These are phyloP conservation scores for Sesia apiformis DNA, from an alignment of 2,888 invertebrate genomes.

Conservation along the genomic window DNA sequence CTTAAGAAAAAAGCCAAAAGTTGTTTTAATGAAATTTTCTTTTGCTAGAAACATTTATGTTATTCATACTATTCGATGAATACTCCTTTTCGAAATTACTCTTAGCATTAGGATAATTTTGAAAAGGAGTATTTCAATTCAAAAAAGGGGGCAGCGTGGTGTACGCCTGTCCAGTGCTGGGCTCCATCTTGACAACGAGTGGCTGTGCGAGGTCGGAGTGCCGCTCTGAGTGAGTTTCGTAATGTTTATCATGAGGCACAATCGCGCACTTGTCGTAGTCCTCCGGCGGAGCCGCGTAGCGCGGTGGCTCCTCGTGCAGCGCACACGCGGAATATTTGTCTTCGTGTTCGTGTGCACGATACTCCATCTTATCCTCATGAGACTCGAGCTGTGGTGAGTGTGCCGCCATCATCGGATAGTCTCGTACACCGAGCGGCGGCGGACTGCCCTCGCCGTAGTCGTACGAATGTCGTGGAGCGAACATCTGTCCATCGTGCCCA, in stretches of 20 bases:
- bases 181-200: conserved; percentile 75
- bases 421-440: conserved; percentile 76
- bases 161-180: conserved; percentile 75
- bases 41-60: no score
- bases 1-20: no score
- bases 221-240: conserved; percentile 45
- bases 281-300: conserved; percentile 71
- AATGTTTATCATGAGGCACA: conserved; percentile 63
- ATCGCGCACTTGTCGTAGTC: conserved; percentile 77
- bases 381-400: conserved; percentile 76
- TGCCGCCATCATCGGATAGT: conserved; percentile 78
- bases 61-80: conserved; percentile 13
- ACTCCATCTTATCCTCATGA: conserved; percentile 68
- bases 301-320: conserved; percentile 63
- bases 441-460: conserved; percentile 78
- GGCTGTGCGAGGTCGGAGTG: conserved; percentile 57
- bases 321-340: conserved; percentile 65
- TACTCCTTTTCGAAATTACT: conserved; percentile 73
- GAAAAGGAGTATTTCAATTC: conserved; percentile 79
- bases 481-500: conserved; percentile 84
- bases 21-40: no score
- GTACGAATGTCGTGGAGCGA: conserved; percentile 76
- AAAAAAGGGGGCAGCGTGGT: conserved; percentile 85
- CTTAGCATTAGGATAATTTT: conserved; percentile 57
- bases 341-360: conserved; percentile 58